Evolutionary conservation across 2,113 vertebrate species (phyloP).

Genomic region (Rostratula benghalensis): DNA sequence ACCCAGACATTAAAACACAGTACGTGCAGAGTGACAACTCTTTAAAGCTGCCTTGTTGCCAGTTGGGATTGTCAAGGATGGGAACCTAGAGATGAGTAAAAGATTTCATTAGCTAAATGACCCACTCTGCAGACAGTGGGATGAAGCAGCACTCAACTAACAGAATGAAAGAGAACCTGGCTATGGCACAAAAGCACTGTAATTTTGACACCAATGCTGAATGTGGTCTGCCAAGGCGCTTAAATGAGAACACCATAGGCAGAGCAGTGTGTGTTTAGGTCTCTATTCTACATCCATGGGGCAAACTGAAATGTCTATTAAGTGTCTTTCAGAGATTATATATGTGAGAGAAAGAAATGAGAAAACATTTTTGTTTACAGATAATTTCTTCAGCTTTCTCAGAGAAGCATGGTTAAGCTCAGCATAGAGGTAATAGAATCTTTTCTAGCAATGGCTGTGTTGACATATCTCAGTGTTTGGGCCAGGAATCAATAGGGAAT

Average conservation of each 20-base stretch:
- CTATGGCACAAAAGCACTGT: background rate
- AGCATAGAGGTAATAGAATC: background rate
- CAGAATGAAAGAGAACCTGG: background rate
- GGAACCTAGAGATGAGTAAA: background rate
- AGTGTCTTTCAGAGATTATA: background rate
- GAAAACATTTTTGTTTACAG: background rate
- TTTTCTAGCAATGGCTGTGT: background rate
- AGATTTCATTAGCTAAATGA: background rate
- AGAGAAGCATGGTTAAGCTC: background rate
- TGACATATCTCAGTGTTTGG: background rate
- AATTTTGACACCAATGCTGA: background rate
- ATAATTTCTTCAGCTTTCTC: background rate
- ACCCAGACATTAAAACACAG: background rate
- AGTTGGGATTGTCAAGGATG: background rate
- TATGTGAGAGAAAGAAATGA: background rate
- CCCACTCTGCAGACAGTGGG: background rate
- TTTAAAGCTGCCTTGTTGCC: background rate
- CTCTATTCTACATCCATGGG: background rate
- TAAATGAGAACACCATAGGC: background rate
- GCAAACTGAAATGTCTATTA: background rate
- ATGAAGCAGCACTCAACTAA: background rate
- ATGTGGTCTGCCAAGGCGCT: background rate
- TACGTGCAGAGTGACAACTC: background rate
- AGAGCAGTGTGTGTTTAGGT: background rate
- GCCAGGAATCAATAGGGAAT: constrained; percentile 4